Evolutionary conservation across 2,888 invertebrate genomes (phyloP), one percentile per base, ranked within the genome.

Genomic region (Andrena bucephala): DNA sequence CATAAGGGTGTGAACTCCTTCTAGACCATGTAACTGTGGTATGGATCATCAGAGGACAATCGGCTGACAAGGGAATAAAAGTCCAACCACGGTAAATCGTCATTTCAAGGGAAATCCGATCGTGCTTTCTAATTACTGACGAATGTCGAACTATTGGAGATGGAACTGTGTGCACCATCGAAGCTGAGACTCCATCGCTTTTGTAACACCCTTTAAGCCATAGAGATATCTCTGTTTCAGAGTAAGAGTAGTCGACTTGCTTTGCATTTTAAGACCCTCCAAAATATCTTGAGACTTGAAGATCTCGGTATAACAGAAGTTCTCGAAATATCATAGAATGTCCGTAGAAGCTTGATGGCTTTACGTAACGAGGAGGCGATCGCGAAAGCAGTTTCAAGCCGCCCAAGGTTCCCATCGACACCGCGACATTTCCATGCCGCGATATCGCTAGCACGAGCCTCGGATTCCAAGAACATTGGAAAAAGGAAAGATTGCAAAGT

Each of bases 1-100:
- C 78, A 71, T 65, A 81, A 87, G 79, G 80, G 67, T 77, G 67
- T 59, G 69, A 80, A 80, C 79, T 82, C 75, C 68, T 68, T 60
- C 66, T 29, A 36, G 29, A 5, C 20, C 52, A 16, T 65, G 36
- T 70, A 54, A 69, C 75, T 27, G 69, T 31, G 65, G 27, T 66
- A 42, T 75, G 13, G 65, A 77, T 75, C 31, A 10, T 75, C 50
- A 7, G 2, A 13, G 77, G 60, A 67, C 77, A 67, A 67, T 77
- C 67, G 65, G 48, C 27, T 36, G 76, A 66, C 76, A 66, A 27
- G 33, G 24, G 52, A 42, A 62, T 77, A 67, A 78, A 78, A 77
- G 60, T 77, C 42, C n/a, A 16, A 5, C 36, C 42, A 2, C 13
- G n/a, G 24, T 66, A 67, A 77, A 67, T 78, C 67, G 42, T 75